These are phyloP conservation scores for Ceyx cyanopectus DNA, from an alignment of 2,113 vertebrate genomes.

Conservation along the genomic window DNA sequence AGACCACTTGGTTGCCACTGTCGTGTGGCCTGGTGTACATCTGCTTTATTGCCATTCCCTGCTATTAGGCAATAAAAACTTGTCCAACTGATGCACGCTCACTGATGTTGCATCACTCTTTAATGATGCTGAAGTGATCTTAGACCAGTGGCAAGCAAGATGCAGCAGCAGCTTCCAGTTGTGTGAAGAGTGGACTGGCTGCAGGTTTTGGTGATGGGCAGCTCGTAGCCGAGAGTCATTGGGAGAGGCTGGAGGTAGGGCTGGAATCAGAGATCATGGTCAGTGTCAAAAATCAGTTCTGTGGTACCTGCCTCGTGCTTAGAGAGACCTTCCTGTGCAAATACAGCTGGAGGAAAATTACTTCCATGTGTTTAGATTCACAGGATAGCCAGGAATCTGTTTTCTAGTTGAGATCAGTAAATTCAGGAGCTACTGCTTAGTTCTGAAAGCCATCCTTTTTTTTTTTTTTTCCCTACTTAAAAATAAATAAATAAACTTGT, in stretches of 20 bases:
- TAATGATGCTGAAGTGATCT: slow-evolving; percentile 44
- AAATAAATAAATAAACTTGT: slow-evolving; percentile 48
- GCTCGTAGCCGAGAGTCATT: not conserved
- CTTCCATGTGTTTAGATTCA: slow-evolving; percentile 25
- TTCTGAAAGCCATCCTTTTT: not conserved
- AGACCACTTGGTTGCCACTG: slow-evolving; percentile 47
- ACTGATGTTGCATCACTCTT: slow-evolving; percentile 1
- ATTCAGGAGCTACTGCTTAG: not conserved
- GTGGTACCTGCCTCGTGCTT: not conserved
- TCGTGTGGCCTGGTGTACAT: slow-evolving; percentile 32
- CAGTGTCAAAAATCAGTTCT: not conserved
- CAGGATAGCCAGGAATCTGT: not conserved
- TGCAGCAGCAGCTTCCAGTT: not conserved
- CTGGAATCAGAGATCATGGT: not conserved
- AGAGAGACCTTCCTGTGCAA: not conserved
- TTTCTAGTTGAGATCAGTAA: slow-evolving; percentile 34
- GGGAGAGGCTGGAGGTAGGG: not conserved
- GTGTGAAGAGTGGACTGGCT: not conserved
- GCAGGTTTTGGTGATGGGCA: not conserved
- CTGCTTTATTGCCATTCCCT: slow-evolving; percentile 51
- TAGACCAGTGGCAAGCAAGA: slow-evolving; percentile 38
- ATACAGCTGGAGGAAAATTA: not conserved
- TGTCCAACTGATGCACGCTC: slow-evolving; percentile 20
- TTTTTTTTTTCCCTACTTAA: not conserved
- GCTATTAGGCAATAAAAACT: slow-evolving; percentile 53